These are phyloP conservation scores for Colletes gigas DNA, from an alignment of 1,140 invertebrate species.

Conservation along the genomic window DNA sequence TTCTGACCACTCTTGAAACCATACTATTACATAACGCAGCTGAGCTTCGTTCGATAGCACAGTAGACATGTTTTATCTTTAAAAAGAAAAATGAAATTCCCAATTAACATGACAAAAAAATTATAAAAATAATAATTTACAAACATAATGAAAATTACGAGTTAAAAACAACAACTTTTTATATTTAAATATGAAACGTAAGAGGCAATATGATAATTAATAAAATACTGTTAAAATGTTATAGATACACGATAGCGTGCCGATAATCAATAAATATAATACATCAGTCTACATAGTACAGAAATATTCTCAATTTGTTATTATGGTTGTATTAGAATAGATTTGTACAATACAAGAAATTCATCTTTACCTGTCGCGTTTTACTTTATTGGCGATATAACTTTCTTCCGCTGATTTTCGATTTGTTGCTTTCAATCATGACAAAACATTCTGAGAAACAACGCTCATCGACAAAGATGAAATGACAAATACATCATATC, in stretches of 20 bases:
- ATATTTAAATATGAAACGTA: background rate
- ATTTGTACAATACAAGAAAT: background rate
- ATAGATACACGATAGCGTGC: background rate
- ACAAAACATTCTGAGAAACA: background rate
- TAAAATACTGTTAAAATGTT: background rate
- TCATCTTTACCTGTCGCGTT: conserved; percentile 24
- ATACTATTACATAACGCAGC: conserved; percentile 89
- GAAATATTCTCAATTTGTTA: background rate
- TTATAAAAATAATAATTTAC: too few relatives aligned
- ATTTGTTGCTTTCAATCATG: conserved; percentile 13
- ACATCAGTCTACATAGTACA: background rate
- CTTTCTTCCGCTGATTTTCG: background rate
- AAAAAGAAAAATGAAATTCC: conserved; percentile 24
- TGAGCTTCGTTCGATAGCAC: conserved; percentile 85
- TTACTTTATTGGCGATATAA: background rate
- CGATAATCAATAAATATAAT: background rate
- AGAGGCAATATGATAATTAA: background rate
- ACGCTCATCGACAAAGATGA: background rate
- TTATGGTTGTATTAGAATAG: background rate
- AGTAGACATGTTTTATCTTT: conserved; percentile 74
- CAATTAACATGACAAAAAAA: too few relatives aligned
- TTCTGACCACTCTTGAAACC: conserved; percentile 95
- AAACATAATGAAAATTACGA: background rate
- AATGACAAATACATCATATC: background rate
- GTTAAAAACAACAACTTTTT: background rate